Base-by-base conservation (phyloP, 2,888 invertebrate genomes). In the Ommatoiulus sabulosus region DNA sequence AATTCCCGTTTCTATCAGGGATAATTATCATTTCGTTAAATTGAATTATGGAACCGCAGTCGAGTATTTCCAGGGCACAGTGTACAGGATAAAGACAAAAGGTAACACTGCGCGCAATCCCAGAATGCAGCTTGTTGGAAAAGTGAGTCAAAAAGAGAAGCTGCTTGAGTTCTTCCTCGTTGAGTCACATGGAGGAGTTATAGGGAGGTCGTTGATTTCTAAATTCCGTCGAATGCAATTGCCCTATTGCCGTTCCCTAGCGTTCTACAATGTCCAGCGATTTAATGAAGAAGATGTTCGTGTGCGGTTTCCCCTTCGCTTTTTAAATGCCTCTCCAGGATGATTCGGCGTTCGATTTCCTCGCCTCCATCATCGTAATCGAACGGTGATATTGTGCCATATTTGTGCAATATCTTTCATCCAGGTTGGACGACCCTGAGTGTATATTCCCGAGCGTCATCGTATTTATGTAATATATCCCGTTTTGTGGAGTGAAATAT, bases 301-400 rank as follows among this genome's bases (percentile, higher is more conserved):
- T 72, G 8, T 72, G 72, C 24, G 72, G 72, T 72, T 72, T 72
- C 24, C 72, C 72, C 24, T 72, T 72, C 72, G 72, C 72, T 72
- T 72, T 72, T 24, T 72, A 24, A 72, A 72, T 72, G 72, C 72
- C 20, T 87, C 52, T 48, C 35, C 17, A 46, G 17, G 48, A 46
- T 44, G 57, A n/a, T 87, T 87, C 48, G 35, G 52, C 48, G 20
- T 43, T 87, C 87, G 52, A 87, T 87, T 48, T 44, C 35, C 52
- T 87, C 43, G 57, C 57, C 57, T 24, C 84, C 84, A 84, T 85
- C 85, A n/a, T 85, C 46, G 85, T 85, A 44, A 85, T 85, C 85
- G 85, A 85, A 85, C 85, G 85, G 85, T 85, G 85, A 85, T 85
- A 20, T 52, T 57, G 72, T 72, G 72, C 72, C 15, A 72, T 17